Evolutionary conservation across 2,113 vertebrate species (phyloP), one percentile per base, ranked within the genome.

Genomic region (Triplophysa dalaica): DNA sequence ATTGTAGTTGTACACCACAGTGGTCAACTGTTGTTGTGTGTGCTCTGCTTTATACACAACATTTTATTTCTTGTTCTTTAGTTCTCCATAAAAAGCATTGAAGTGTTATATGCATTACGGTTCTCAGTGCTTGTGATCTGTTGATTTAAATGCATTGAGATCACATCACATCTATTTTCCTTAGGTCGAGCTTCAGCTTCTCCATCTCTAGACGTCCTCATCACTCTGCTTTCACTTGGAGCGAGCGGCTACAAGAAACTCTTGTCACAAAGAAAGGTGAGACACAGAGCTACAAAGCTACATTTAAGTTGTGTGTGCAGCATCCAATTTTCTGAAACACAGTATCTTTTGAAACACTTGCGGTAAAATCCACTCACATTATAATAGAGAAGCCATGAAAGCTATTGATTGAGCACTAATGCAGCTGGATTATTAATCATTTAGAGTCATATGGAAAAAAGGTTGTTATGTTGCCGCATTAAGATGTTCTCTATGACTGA

Each of bases 151-250:
- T 22, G 33, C 11, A 74, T 61, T 60, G 33, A 61, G 19, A n/a
- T 61, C 48, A 50, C 48, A 50, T 17, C 24, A 29, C 7, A 70
- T n/a, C 21, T 72, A 14, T 17, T 17, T 77, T 14, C 61, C 41
- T 85, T 86, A 98, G 97, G 98, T 83, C 95, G 98, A 89, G 98
- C 98, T 2, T 99, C 98, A 1, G 95, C 96, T 0, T 96, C 97
- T 7, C 97, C 98, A 66, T 98, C 97, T 66, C 93, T 98, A 78
- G 98, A 99, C 64, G 91, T 97, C 84, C 95, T 99, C 80, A 98
- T 99, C 84, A 99, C 98, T 1, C 91, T 99, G 77, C 91, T 99
- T 74, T 95, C 95, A 62, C 92, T 99, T 58, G 98, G 98, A 76
- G 86, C 93, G 82, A 94, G 72, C n/a, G 97, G 98, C 82, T 99